phyloP scores from a whole-genome alignment of 2,113 vertebrate species.

The Capreolus pygargus region DNA sequence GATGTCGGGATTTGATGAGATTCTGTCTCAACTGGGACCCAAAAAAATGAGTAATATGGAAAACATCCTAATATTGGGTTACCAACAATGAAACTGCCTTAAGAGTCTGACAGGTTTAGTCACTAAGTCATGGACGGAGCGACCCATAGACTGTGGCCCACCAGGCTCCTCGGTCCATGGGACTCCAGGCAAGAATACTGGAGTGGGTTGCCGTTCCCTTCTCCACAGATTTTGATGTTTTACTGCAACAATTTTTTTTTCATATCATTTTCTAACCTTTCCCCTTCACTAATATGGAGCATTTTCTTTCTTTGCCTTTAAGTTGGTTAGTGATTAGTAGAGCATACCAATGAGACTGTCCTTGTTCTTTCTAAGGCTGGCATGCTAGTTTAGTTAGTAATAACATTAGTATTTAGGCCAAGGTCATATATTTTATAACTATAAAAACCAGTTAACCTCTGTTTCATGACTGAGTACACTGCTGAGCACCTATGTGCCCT shows the following conservation, averaged over 20 bases:
- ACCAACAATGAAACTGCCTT: not conserved
- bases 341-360: not conserved
- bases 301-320: not conserved
- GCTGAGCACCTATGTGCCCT: not conserved
- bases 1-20: not conserved
- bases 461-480: not conserved
- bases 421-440: slow-evolving; percentile 3
- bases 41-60: not conserved
- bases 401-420: not conserved
- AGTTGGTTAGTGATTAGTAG: not conserved
- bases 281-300: not conserved
- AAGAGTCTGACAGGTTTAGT: not conserved
- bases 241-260: not conserved
- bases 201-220: not conserved
- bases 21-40: not conserved
- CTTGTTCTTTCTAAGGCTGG: not conserved
- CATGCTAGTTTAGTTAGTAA: not conserved
- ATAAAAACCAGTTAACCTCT: not conserved
- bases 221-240: not conserved
- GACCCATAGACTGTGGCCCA: not conserved
- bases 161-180: not conserved
- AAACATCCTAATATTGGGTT: not conserved
- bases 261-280: not conserved
- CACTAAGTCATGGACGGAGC: not conserved
- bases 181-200: not conserved